phyloP scores from a whole-genome alignment of 2,113 vertebrate genomes.

The Apteryx owenii region DNA sequence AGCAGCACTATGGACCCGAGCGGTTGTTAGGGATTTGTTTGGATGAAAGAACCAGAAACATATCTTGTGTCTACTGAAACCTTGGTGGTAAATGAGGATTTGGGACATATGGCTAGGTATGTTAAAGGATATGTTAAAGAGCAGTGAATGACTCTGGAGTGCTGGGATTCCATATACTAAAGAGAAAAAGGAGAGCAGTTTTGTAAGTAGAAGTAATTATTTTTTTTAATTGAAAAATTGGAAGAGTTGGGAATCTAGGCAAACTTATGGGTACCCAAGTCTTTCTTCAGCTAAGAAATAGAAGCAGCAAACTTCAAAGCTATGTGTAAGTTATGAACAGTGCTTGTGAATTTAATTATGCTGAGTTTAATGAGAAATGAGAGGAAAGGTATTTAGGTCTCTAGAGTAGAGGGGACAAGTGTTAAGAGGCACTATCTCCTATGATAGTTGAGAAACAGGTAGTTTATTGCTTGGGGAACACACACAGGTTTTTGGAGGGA shows the following conservation, averaged over 20 bases:
- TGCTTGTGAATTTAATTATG: neutral
- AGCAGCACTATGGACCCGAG: neutral
- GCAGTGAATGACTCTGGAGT: neutral
- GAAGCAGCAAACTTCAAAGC: neutral
- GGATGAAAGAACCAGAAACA: neutral
- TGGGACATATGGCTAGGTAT: neutral
- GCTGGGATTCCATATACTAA: neutral
- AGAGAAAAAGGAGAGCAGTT: neutral
- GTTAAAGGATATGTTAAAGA: neutral
- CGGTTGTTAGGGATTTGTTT: neutral
- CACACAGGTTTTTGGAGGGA: neutral
- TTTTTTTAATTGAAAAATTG: neutral
- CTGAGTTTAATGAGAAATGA: neutral
- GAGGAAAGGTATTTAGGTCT: neutral
- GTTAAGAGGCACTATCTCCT: neutral
- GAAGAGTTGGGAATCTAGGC: neutral
- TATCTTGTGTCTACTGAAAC: neutral
- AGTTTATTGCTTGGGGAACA: neutral
- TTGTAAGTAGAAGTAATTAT: neutral
- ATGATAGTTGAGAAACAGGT: neutral
- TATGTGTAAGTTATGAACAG: neutral
- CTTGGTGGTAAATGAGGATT: fast-evolving
- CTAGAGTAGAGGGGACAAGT: neutral
- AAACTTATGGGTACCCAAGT: fast-evolving
- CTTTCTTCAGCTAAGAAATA: neutral